Evolutionary conservation across 2,888 invertebrate genomes (phyloP).

Genomic region (Amorpha juglandis): DNA sequence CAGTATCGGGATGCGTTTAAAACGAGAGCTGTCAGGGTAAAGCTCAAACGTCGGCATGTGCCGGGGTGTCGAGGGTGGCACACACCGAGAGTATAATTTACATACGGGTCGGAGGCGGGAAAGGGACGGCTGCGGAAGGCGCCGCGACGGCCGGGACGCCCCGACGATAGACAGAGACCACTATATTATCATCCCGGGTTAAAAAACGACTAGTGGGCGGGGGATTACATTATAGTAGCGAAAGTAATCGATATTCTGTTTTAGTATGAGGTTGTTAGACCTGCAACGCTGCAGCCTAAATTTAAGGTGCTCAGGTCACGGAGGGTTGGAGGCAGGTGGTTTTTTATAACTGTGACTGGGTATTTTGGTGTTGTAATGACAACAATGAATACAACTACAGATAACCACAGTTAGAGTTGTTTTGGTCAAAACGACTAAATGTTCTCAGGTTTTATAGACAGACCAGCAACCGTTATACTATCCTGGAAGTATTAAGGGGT

Average conservation of each 20-base stretch:
- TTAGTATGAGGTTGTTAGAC: constrained; percentile 82
- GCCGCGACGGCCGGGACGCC: constrained; percentile 57
- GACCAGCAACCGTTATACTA: neutral
- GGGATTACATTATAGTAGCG: constrained; percentile 86
- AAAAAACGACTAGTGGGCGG: constrained; percentile 85
- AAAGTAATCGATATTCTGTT: constrained; percentile 86
- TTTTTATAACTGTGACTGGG: constrained; percentile 43
- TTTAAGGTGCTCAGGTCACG: constrained; percentile 78
- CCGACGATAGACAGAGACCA: constrained; percentile 72
- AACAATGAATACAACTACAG: neutral
- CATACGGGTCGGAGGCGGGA: constrained; percentile 76
- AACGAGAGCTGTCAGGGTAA: constrained; percentile 82
- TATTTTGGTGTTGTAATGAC: neutral
- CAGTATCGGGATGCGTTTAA: constrained; percentile 69
- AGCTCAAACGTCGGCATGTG: constrained; percentile 66
- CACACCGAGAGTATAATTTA: constrained; percentile 83
- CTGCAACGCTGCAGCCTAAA: constrained; percentile 81
- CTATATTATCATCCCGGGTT: constrained; percentile 77
- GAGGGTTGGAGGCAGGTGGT: constrained; percentile 50
- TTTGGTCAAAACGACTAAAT: neutral
- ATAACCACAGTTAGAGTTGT: neutral
- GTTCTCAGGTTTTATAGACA: neutral
- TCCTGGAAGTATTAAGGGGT: neutral
- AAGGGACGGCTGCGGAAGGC: constrained; percentile 60
- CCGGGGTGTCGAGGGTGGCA: constrained; percentile 65